A percentile compares a stretch with the other conserved stretches of the same genome.
phyloP scores from a whole-genome alignment of 2,113 vertebrate species.

The Eulemur macaco region DNA sequence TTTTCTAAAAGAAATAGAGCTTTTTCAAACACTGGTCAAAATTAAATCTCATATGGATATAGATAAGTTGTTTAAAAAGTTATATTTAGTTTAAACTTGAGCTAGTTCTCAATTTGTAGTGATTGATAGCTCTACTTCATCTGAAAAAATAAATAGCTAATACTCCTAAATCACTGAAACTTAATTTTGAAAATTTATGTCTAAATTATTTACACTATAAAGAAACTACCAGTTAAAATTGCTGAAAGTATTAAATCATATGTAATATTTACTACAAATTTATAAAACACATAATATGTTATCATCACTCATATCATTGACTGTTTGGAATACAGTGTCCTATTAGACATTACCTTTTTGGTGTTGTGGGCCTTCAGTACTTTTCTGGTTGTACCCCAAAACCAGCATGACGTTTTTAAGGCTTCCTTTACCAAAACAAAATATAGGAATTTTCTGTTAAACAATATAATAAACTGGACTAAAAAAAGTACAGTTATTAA shows the following conservation, averaged over 20 bases:
- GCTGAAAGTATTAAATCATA: background rate
- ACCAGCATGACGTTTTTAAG: slow-evolving; percentile 91
- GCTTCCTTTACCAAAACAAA: slow-evolving; percentile 84
- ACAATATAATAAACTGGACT: background rate
- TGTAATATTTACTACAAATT: background rate
- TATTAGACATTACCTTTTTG: slow-evolving; percentile 84
- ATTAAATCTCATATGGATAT: background rate
- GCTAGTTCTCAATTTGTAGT: background rate
- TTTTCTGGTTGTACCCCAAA: slow-evolving; percentile 87
- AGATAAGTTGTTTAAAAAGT: background rate
- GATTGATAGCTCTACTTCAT: background rate
- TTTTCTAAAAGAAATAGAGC: background rate
- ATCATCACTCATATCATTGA: background rate
- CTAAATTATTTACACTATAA: background rate
- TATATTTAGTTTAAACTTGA: background rate
- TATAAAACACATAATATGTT: background rate
- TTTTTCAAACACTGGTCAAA: slow-evolving; percentile 12
- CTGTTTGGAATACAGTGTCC: background rate
- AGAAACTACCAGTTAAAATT: background rate
- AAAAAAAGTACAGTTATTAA: background rate
- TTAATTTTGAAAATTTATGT: slow-evolving; percentile 17
- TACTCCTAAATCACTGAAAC: background rate
- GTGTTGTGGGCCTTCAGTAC: slow-evolving; percentile 75
- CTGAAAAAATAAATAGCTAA: background rate
- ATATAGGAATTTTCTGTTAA: slow-evolving; percentile 42